phyloP scores from a whole-genome alignment of 1,140 invertebrate species.

The Periplaneta americana region DNA sequence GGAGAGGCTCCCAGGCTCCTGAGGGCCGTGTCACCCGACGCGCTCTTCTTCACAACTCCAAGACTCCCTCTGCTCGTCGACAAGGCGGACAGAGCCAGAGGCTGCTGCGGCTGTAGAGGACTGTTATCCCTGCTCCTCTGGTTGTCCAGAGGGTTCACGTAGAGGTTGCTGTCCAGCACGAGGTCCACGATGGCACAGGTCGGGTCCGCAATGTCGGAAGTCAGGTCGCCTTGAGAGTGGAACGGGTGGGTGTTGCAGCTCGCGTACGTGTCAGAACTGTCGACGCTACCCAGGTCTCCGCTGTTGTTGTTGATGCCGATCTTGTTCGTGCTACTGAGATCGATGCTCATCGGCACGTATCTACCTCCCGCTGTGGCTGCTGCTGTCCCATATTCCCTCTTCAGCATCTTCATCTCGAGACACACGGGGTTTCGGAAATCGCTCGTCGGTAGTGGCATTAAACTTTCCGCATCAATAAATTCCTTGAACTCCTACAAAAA shows the following conservation, averaged over 20 bases:
- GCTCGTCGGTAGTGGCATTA: constrained; percentile 75
- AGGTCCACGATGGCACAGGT: constrained; percentile 17
- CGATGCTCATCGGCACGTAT: constrained; percentile 2
- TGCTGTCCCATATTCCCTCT: constrained; percentile 33
- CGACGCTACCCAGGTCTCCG: constrained; percentile 64
- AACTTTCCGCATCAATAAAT: constrained; percentile 77
- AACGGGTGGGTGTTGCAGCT: constrained; percentile 94
- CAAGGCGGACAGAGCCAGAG: constrained; percentile 31
- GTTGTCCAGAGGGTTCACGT: constrained; percentile 81
- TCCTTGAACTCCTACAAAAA: constrained; percentile 75
- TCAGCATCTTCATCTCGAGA: constrained; percentile 67
- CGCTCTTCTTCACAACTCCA: constrained; percentile 63
- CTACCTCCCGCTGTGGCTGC: neutral
- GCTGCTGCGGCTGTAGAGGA: constrained; percentile 27
- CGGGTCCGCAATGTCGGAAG: constrained; percentile 12
- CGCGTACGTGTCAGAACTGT: constrained; percentile 88
- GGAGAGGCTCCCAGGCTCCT: constrained; percentile 45
- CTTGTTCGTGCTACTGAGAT: constrained; percentile 5
- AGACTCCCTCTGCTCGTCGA: constrained; percentile 30
- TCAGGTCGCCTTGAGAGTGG: constrained; percentile 49
- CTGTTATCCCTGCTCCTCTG: constrained; percentile 36
- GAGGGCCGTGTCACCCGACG: constrained; percentile 66
- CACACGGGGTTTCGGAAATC: constrained; percentile 72
- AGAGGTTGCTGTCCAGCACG: constrained; percentile 70
- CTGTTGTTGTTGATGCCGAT: constrained; percentile 35